phyloP scores from a whole-genome alignment of 1,140 invertebrate genomes.

The Bombyx mori region ASM3026992v2 NC_085134.1:10039501-10040000 shows the following conservation, averaged over 20 bases:
- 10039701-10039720: conserved; percentile 43
- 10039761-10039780: not conserved
- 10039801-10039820: conserved; percentile 53
- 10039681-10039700: conserved; percentile 55
- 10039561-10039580: no score
- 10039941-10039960: conserved; percentile 55
- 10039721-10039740: conserved; percentile 19
- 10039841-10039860: conserved; percentile 32
- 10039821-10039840: conserved; percentile 44
- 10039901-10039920: not conserved
- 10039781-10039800: not conserved
- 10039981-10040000: no score
- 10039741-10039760: conserved; percentile 16
- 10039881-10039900: conserved; percentile 20
- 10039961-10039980: conserved; percentile 15
- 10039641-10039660: conserved; percentile 18
- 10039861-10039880: conserved; percentile 39
- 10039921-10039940: conserved; percentile 33
- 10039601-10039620: not conserved
- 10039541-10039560: no score
- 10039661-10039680: conserved; percentile 23
- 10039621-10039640: conserved; percentile 1
- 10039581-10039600: no score
- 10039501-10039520: no score
- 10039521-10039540: no score